A percentile compares a stretch with the other conserved stretches of the same genome.
Evolutionary conservation across 53 echinoderm and acorn worm genomes (phyloP).

Genomic region (Apostichopus leukothele): DNA sequence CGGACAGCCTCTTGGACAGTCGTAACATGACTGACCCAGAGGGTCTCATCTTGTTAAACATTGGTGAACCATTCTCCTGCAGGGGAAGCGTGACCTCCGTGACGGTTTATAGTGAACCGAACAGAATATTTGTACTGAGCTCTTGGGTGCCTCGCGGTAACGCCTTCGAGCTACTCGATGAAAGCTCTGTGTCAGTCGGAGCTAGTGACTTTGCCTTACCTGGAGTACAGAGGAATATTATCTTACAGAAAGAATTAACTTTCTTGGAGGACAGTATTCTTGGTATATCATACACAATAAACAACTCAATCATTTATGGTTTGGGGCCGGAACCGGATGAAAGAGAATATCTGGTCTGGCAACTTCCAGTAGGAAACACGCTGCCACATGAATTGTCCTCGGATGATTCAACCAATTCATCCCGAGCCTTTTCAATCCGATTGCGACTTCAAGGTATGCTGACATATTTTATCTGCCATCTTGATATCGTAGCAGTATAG

Average conservation of each 20-base stretch:
- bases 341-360: not conserved
- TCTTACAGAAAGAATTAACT: not conserved
- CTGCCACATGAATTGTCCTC: not conserved
- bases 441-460: not conserved
- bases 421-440: not conserved
- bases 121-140: not conserved
- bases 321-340: not conserved
- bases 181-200: no score
- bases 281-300: conserved; percentile 2
- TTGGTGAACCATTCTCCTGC: conserved; percentile 6
- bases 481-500: no score
- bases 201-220: no score
- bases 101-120: not conserved
- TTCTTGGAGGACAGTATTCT: conserved; percentile 16
- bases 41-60: not conserved
- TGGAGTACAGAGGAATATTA: no score
- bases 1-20: not conserved
- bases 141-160: not conserved
- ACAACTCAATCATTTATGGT: not conserved
- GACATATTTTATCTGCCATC: no score
- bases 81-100: not conserved
- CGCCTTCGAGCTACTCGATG: no score
- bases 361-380: not conserved
- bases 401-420: not conserved
- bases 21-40: not conserved